phyloP scores from a whole-genome alignment of 2,113 vertebrate species.

The Chlamydotis undulata region DNA sequence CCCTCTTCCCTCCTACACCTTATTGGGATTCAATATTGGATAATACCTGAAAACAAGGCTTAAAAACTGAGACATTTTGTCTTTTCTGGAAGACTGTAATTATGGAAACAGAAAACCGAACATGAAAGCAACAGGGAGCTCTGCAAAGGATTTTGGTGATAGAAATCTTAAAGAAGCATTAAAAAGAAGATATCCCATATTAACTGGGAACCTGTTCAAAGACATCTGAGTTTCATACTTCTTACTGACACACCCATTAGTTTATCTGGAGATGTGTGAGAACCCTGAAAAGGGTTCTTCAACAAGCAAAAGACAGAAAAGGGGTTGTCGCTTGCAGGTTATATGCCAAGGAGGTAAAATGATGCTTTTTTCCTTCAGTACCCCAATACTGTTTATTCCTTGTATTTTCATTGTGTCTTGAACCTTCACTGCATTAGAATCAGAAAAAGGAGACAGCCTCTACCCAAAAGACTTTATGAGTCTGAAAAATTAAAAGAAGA shows the following conservation, averaged over 20 bases:
- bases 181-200: background rate
- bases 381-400: background rate
- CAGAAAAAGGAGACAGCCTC: background rate
- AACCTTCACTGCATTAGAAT: background rate
- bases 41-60: background rate
- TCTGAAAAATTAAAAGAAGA: background rate
- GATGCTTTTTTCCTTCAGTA: background rate
- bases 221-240: background rate
- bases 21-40: background rate
- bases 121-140: background rate
- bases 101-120: background rate
- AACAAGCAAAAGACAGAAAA: background rate
- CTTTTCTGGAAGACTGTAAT: background rate
- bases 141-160: background rate
- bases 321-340: background rate
- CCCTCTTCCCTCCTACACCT: background rate
- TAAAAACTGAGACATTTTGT: background rate
- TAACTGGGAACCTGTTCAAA: background rate
- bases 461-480: background rate
- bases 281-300: background rate
- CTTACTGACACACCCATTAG: background rate
- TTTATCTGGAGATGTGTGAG: background rate
- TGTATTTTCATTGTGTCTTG: background rate
- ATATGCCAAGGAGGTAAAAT: background rate
- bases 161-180: background rate